phyloP scores from a whole-genome alignment of 2,888 invertebrate species.

The Dasysyrphus albostriatus region DNA sequence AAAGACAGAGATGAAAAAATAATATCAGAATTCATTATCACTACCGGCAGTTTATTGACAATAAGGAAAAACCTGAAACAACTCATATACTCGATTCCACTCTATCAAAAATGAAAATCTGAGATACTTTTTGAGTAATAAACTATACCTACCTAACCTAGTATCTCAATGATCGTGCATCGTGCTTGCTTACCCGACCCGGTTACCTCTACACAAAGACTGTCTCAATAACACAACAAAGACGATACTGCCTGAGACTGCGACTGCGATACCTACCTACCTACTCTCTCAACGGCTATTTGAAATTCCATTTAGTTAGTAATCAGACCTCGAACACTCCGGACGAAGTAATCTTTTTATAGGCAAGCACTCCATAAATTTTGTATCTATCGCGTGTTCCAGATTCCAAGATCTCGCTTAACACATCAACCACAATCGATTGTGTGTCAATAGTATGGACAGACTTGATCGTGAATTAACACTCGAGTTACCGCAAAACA shows the following conservation, averaged over 20 bases:
- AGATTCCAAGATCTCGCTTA: constrained; percentile 64
- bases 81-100: not conserved
- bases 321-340: constrained; percentile 63
- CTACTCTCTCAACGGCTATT: constrained; percentile 49
- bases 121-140: constrained; percentile 19
- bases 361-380: constrained; percentile 35
- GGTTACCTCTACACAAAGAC: constrained; percentile 37
- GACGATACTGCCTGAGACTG: not conserved
- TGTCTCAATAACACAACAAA: constrained; percentile 26
- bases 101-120: constrained; percentile 18
- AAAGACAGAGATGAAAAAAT: constrained; percentile 52
- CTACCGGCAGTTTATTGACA: constrained; percentile 5
- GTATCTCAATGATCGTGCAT: constrained; percentile 45
- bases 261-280: constrained; percentile 16
- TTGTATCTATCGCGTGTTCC: constrained; percentile 29
- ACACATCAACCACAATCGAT: constrained; percentile 11
- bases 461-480: constrained; percentile 81
- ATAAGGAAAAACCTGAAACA: constrained; percentile 8
- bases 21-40: constrained; percentile 67
- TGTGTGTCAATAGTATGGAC: constrained; percentile 78
- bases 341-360: constrained; percentile 44
- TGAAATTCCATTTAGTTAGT: constrained; percentile 66
- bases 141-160: not conserved
- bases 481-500: constrained; percentile 81
- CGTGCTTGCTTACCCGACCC: constrained; percentile 11